Percentiles rank a stretch among this genome's conserved stretches.
Conservation (phyloP, 2,888 invertebrate species). For the Euproctis similis region DNA sequence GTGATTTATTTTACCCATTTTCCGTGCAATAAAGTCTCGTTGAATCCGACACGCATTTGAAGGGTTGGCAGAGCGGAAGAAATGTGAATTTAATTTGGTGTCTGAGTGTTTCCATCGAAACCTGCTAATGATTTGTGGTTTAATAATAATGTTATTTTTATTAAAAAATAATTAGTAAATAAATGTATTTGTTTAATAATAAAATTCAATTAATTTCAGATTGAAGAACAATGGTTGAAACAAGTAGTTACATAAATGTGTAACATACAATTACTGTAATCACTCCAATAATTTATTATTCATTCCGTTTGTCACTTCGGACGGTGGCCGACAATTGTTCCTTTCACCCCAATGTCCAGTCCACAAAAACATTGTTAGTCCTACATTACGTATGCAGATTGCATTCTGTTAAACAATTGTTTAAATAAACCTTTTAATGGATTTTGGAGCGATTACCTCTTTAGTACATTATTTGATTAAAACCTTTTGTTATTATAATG, state of each 20-base stretch:
- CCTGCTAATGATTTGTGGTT: conserved; percentile 13
- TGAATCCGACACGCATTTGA: conserved; percentile 54
- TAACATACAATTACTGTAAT: conserved; percentile 38
- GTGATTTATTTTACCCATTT: conserved; percentile 50
- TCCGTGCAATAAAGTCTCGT: conserved; percentile 58
- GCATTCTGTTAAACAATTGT: conserved; percentile 46
- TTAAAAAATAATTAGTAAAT: background rate
- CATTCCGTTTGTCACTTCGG: conserved; percentile 50
- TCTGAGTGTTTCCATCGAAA: conserved; percentile 22
- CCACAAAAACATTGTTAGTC: conserved; percentile 55
- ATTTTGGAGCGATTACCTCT: conserved; percentile 22
- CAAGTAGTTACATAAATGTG: conserved; percentile 19
- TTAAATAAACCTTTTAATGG: conserved; percentile 28
- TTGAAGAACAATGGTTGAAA: no score
- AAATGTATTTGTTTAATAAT: background rate
- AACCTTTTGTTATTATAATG: no score
- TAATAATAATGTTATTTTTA: conserved; percentile 10
- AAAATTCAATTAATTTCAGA: background rate
- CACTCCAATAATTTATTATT: conserved; percentile 46
- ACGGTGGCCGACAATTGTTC: conserved; percentile 50
- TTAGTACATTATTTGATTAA: conserved; percentile 29
- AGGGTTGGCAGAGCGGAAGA: conserved; percentile 49
- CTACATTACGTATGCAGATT: conserved; percentile 63
- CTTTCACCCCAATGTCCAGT: conserved; percentile 30
- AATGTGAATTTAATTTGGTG: conserved; percentile 46